Conservation (phyloP, 2,113 vertebrate genomes). For the Daphoenositta chrysoptera region DNA sequence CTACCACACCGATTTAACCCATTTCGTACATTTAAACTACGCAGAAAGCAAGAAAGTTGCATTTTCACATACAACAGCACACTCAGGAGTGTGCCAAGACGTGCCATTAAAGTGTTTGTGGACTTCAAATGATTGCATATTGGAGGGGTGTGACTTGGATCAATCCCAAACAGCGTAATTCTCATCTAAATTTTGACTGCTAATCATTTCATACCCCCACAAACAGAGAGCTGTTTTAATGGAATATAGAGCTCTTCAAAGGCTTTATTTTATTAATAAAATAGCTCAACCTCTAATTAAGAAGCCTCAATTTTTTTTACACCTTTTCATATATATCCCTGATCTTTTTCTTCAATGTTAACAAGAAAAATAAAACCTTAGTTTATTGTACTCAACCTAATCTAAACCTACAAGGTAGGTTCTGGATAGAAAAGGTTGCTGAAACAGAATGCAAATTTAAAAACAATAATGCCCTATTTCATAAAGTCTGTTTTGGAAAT, state of each 20-base stretch:
- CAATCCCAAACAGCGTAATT: background rate
- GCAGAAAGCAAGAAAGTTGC: background rate
- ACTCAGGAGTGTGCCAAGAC: background rate
- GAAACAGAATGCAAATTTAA: background rate
- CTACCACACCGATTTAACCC: background rate
- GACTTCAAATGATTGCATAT: background rate
- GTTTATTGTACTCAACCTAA: background rate
- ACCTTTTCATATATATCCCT: background rate
- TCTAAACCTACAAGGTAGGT: background rate
- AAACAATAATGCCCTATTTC: background rate
- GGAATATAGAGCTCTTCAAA: background rate
- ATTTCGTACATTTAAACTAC: background rate
- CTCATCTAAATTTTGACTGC: background rate
- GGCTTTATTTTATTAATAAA: background rate
- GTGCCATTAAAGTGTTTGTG: accelerated
- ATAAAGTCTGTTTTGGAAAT: constrained; percentile 1
- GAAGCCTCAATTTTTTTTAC: background rate
- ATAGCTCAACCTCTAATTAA: background rate
- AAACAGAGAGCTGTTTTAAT: background rate
- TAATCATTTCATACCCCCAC: background rate
- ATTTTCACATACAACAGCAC: accelerated
- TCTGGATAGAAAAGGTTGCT: background rate
- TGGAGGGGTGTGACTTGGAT: background rate
- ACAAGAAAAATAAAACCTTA: background rate
- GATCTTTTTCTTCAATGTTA: background rate